Base-by-base conservation (phyloP, 2,888 invertebrate species). In the Geotrupes spiniger region DNA sequence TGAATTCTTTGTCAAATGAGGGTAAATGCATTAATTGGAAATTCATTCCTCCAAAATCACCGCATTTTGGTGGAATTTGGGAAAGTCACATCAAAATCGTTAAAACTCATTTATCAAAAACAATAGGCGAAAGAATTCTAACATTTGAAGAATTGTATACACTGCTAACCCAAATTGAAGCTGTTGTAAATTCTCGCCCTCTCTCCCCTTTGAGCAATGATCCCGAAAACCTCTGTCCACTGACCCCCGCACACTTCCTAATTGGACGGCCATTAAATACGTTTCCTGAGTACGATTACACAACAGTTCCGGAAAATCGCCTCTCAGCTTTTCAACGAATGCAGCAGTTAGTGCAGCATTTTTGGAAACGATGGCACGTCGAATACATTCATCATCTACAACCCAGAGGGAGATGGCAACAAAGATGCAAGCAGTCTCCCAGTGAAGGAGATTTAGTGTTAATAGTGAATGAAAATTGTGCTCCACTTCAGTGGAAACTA, bases 301-400 rank as follows among this genome's bases (percentile, higher is more conserved):
- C 11, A 1, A 25, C 57, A 9, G 1, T 45, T 2, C 41, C 40
- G 4, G 38, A 47, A 5, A 58, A n/a, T n/a, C n/a, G n/a, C n/a
- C n/a, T n/a, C n/a, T 2, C 45, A 55, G 4, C n/a, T n/a, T 64
- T 56, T 56, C 60, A 65, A 15, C 14, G 37, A 5, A 1, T 59
- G 1, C 60, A 61, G 36, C 46, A 51, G 9, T 15, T 54, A 5
- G 25, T 29, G 16, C 57, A 63, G 25, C 47, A 57, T 26, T 57
- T 58, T 16, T 58, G 49, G 56, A 36, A 14, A 11, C 31, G 51
- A 11, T 59, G 56, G 63, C 41, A 15, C 5, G 8, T 21, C 12
- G 63, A 65, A 31, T 63, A 63, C 27, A 25, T 64, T 1, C 25
- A 37, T 3, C 28, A 46, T 5, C 53, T 64, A 2, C 63, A 63